phyloP scores from a whole-genome alignment of 2,113 vertebrate genomes.

The Callithrix jacchus region DNA sequence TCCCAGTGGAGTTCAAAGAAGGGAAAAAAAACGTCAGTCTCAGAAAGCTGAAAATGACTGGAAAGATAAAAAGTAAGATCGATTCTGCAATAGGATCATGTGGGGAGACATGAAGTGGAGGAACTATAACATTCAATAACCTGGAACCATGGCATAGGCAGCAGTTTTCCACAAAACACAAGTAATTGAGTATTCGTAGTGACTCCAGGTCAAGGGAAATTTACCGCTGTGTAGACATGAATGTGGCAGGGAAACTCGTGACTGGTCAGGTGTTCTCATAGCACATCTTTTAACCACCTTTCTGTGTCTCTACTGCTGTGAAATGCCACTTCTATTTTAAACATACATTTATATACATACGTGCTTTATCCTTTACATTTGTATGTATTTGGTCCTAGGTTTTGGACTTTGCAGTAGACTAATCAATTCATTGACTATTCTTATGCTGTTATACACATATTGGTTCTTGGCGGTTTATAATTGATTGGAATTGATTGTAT shows the following conservation, averaged over 20 bases:
- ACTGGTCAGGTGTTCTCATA: not conserved
- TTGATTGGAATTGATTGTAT: not conserved
- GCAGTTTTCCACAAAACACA: not conserved
- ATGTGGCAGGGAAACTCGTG: not conserved
- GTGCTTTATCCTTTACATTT: not conserved
- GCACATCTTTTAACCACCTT: rapidly evolving
- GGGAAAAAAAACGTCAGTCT: no score
- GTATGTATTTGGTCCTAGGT: not conserved
- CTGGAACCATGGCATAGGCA: rapidly evolving
- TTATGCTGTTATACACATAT: not conserved
- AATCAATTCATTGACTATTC: not conserved
- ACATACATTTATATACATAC: not conserved
- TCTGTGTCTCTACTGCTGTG: rapidly evolving
- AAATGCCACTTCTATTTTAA: not conserved
- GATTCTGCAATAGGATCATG: not conserved
- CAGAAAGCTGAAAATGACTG: not conserved
- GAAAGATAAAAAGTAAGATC: not conserved
- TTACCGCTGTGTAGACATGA: no score
- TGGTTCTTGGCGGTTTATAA: not conserved
- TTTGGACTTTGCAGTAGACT: not conserved
- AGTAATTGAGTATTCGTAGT: rapidly evolving
- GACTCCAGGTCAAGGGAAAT: not conserved
- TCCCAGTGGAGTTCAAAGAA: not conserved
- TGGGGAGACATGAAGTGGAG: not conserved
- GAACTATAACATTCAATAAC: not conserved